Evolutionary conservation across 2,797 vertebrate species (phyloP), one percentile per base, ranked within the genome.

Genomic region (Triplophysa bombifrons): DNA sequence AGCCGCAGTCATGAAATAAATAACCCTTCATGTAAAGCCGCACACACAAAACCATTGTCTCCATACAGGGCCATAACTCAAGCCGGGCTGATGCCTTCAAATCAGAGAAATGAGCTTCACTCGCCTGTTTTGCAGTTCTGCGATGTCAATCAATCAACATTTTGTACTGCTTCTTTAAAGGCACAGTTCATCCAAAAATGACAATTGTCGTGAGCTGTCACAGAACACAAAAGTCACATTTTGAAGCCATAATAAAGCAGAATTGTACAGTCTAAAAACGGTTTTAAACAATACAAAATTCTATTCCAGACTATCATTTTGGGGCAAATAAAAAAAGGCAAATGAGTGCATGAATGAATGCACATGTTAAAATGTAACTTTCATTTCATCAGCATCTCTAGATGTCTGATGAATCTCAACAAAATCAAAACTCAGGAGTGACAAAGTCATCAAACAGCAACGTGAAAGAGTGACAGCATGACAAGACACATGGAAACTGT

Each of bases 1-100:
- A 56, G 65, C 55, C 8, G 41, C 51, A 70, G 56, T 20, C 84
- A 84, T 30, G 74, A 80, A 80, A 78, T 69, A 74, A 76, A 77
- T 58, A 48, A 66, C 46, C 65, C 44, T 70, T 81, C 64, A 67
- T 56, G 64, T 46, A 55, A 50, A 53, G 22, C 72, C 9, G 3
- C 20, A 38, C 50, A 63, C 55, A 55, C 64, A 78, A 22, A 72
- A 30, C 50, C 60, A 46, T 38, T 76, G 74, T 77, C 55, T 75
- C 22, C 12, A 51, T 44, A n/a, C 53, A 25, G 17, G 25, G 55
- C 30, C 64, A 72, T 38, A 41, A 51, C 67, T 78, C 67, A 78
- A 63, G 56, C 56, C 3, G 44, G 60, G 44, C 2, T 7, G 27
- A 71, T 14, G 76, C 66, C 70, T 70, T 34, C 55, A 25, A 13